A percentile compares a stretch with the other conserved stretches of the same genome.
These are phyloP conservation scores for Elaphurus davidianus DNA, from an alignment of 2,113 vertebrate genomes.

Conservation along the genomic window DNA sequence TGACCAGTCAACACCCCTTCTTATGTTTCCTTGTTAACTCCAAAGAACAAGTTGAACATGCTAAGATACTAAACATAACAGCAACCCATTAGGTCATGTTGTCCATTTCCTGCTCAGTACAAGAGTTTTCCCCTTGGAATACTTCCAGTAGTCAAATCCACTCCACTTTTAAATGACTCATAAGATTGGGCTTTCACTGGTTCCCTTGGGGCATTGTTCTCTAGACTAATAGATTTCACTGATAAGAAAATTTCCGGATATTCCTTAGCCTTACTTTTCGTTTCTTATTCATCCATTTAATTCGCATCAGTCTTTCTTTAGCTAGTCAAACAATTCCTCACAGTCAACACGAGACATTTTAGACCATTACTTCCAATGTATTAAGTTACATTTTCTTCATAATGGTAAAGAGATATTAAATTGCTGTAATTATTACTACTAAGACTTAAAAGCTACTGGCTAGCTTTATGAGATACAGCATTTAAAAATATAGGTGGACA, in stretches of 20 bases:
- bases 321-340: constrained; percentile 10
- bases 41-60: not conserved
- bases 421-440: constrained; percentile 46
- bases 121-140: constrained; percentile 22
- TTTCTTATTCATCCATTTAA: not conserved
- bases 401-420: constrained; percentile 30
- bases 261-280: constrained; percentile 9
- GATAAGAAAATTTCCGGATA: constrained; percentile 14
- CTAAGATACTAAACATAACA: not conserved
- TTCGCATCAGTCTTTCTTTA: not conserved
- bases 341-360: constrained; percentile 7
- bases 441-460: constrained; percentile 35
- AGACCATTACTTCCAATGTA: constrained; percentile 30
- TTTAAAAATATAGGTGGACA: not conserved
- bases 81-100: not conserved
- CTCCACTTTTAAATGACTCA: not conserved
- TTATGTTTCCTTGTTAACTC: not conserved
- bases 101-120: not conserved
- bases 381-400: constrained; percentile 62
- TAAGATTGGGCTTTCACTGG: constrained; percentile 29
- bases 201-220: constrained; percentile 1
- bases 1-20: not conserved
- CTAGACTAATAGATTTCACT: constrained; percentile 46
- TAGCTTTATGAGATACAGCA: not conserved
- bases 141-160: constrained; percentile 22